A percentile compares a stretch with the other conserved stretches of the same genome.
These are phyloP conservation scores for Ditylenchus dipsaci DNA, from an alignment of 1,140 invertebrate genomes.

Conservation along the genomic window DNA sequence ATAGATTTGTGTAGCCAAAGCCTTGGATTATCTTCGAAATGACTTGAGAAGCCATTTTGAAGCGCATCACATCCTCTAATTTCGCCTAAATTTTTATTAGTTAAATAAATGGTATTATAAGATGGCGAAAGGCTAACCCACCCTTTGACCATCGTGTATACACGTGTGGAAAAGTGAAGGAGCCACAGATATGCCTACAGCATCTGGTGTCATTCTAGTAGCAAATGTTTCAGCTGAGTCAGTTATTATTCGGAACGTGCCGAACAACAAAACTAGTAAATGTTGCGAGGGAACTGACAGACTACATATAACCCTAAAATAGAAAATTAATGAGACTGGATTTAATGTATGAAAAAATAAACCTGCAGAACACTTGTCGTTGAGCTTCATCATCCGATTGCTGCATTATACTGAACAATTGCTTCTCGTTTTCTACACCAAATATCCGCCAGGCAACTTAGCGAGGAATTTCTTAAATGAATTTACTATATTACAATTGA, in stretches of 20 bases:
- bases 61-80: conserved; percentile 86
- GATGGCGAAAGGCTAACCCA: conserved; percentile 13
- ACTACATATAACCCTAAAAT: conserved; percentile 76
- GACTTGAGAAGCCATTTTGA: conserved; percentile 83
- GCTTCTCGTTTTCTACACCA: conserved; percentile 78
- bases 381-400: conserved; percentile 67
- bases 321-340: background rate
- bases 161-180: conserved; percentile 97
- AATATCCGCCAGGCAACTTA: conserved; percentile 92
- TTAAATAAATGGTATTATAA: conserved; percentile 3
- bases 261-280: conserved; percentile 86
- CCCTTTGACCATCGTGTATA: conserved; percentile 74
- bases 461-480: conserved; percentile 73
- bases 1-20: conserved; percentile 87
- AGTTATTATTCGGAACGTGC: conserved; percentile 91
- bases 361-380: conserved; percentile 84
- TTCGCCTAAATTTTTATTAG: conserved; percentile 79
- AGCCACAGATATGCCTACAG: conserved; percentile 83
- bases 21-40: conserved; percentile 94
- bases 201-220: conserved; percentile 92
- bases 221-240: conserved; percentile 78
- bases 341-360: conserved; percentile 53
- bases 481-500: background rate
- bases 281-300: conserved; percentile 83
- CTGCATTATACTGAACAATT: conserved; percentile 81